These are phyloP conservation scores for Panorpa germanica DNA, from an alignment of 2,888 invertebrate genomes.

Conservation along the genomic window DNA sequence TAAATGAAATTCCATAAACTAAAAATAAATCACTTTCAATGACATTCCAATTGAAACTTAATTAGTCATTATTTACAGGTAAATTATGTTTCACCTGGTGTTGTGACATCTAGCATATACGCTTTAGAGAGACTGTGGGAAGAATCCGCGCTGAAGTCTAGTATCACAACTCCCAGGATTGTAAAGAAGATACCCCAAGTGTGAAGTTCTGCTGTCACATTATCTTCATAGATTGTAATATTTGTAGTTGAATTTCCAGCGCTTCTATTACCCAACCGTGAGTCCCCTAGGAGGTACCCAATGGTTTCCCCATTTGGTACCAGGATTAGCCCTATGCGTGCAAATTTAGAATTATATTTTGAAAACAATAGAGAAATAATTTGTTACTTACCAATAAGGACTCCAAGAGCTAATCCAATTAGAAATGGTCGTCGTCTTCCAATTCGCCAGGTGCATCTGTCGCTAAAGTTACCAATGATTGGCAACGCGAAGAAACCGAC, in stretches of 20 bases:
- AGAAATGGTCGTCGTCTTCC: slow-evolving; percentile 41
- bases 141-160: slow-evolving; percentile 45
- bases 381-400: slow-evolving; percentile 25
- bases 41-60: background rate
- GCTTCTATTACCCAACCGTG: too few species aligned
- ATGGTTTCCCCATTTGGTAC: slow-evolving; percentile 38
- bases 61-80: background rate
- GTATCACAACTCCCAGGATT: slow-evolving; percentile 35
- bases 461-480: slow-evolving; percentile 35
- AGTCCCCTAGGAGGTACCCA: slow-evolving; percentile 30
- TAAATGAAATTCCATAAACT: background rate
- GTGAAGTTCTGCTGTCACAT: slow-evolving; percentile 13
- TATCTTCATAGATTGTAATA: background rate
- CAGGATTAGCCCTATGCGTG: slow-evolving; percentile 25
- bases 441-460: slow-evolving; percentile 30
- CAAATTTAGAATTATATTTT: slow-evolving; percentile 1
- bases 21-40: background rate
- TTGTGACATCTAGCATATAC: slow-evolving; percentile 37
- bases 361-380: too few species aligned
- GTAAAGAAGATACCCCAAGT: slow-evolving; percentile 33
- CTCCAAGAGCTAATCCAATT: slow-evolving; percentile 32
- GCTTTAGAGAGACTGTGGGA: slow-evolving; percentile 43
- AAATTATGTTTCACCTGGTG: slow-evolving; percentile 23
- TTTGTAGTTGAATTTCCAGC: background rate
- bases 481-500: slow-evolving; percentile 24